These are phyloP conservation scores for Balanococcus diminutus DNA, from an alignment of 2,888 invertebrate species.

Conservation along the genomic window DNA sequence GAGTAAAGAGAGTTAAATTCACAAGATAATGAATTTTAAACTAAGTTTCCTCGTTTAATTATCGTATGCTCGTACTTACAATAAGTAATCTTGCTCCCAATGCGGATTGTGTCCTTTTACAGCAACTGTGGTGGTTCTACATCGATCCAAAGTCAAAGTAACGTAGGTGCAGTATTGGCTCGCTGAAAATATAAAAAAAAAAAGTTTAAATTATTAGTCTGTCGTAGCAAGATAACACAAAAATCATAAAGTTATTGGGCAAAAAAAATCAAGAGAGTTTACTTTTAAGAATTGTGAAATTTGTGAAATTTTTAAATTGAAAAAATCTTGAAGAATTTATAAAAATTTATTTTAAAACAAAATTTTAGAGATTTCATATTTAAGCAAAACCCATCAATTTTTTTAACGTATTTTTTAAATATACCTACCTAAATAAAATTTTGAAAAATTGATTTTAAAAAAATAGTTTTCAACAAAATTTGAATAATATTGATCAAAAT, in stretches of 20 bases:
- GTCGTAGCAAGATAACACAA: background rate
- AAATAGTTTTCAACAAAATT: too few relatives aligned
- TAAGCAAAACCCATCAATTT: too few relatives aligned
- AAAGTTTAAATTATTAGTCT: background rate
- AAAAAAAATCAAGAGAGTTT: background rate
- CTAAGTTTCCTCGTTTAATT: background rate
- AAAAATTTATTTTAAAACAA: too few relatives aligned
- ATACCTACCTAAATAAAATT: too few relatives aligned
- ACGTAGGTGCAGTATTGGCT: slow-evolving; percentile 95
- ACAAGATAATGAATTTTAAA: background rate
- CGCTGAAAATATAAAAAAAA: slow-evolving; percentile 66
- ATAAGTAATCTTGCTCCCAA: slow-evolving; percentile 99
- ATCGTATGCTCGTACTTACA: slow-evolving; percentile 73
- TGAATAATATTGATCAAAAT: too few relatives aligned
- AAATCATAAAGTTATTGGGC: background rate
- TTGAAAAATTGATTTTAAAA: too few relatives aligned
- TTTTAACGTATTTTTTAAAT: too few relatives aligned
- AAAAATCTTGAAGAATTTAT: too few relatives aligned
- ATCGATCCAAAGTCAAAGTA: slow-evolving; percentile 95
- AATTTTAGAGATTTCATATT: too few relatives aligned
- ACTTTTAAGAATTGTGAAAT: background rate
- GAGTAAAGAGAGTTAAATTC: background rate
- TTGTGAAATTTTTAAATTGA: too few relatives aligned
- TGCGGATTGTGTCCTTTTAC: slow-evolving; percentile 95
- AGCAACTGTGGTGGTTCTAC: slow-evolving; percentile 95